Base-by-base conservation (phyloP, 37 sponge, comb jelly and placozoan genomes). In the Hormiphora californensis region DNA sequence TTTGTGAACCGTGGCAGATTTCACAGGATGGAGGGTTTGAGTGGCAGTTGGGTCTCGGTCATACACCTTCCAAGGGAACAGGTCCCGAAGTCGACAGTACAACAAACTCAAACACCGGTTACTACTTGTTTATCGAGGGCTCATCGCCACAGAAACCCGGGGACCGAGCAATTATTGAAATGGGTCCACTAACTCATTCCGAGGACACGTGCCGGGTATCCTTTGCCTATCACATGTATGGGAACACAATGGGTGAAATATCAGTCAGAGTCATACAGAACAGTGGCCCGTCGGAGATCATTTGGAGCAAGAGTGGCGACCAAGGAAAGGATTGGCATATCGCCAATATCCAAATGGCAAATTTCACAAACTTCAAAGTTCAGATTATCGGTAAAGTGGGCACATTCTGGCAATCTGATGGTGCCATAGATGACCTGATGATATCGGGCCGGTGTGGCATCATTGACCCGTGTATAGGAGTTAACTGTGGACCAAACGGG, bases 211-310 rank as follows among this genome's bases (percentile, higher is more conserved):
- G 67, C 35, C 9, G 11, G 33, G 32, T 65, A 33, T 65, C 37
- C 8, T 65, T 65, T 65, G 67, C 67, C 35, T 65, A 65, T 65
- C 67, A 65, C 67, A 65, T 65, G 67, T 38, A 33, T 7, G 67
- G 67, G 4, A 19, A 65, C 7, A 65, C 67, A 28, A 65, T 65
- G 67, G 67, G 67, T 36, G 17, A 15, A 34, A 3, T 65, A 3
- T 30, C 37, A 28, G 67, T 65, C 15, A 15, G 15, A 65, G 37
- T 65, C 5, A 33, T 5, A 7, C 37, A 33, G 5, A 35, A 65
- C 3, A 33, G 17, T 32, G 37, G 37, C 1, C 32, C 30, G 32
- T 30, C 37, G 3, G 37, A 65, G 12, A 38, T 36, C 32, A 2
- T 65, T 11, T 65, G 67, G 67, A 36, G 38, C 12, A 33, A 28